A percentile compares a stretch with the other conserved stretches of the same genome.
These are phyloP conservation scores for Callipepla squamata DNA, from an alignment of 2,113 vertebrate genomes.

Conservation along the genomic window DNA sequence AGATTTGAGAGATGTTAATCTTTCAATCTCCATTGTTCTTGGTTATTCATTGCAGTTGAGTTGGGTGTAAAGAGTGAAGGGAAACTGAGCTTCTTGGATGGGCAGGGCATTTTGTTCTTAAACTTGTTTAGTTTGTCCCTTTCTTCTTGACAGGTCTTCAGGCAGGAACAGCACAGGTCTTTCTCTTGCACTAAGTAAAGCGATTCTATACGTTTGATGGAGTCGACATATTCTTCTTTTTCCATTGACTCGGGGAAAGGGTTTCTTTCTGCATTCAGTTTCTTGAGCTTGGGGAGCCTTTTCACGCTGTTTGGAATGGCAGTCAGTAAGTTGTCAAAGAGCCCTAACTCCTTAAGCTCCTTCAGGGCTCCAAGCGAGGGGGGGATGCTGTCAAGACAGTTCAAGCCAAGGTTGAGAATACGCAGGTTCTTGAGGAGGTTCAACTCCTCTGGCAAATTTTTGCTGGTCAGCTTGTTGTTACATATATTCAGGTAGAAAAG, in stretches of 20 bases:
- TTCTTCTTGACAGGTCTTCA: conserved; percentile 76
- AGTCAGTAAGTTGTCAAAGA: conserved; percentile 89
- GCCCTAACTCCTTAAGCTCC: conserved; percentile 84
- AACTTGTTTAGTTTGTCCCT: conserved; percentile 72
- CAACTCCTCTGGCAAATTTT: conserved; percentile 81
- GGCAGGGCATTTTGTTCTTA: background rate
- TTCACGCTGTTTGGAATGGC: conserved; percentile 79
- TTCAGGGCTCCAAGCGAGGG: conserved; percentile 77
- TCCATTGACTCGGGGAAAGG: conserved; percentile 72
- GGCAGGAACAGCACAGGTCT: conserved; percentile 83
- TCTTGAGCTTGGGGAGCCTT: conserved; percentile 82
- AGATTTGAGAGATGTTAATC: background rate
- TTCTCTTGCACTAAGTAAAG: conserved; percentile 83
- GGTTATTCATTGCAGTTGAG: conserved; percentile 82
- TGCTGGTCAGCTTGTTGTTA: conserved; percentile 87
- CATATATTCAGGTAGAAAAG: conserved; percentile 89
- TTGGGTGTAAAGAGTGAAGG: conserved; percentile 84
- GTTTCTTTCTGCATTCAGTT: conserved; percentile 85
- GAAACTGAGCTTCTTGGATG: conserved; percentile 71
- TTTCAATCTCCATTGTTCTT: conserved; percentile 84
- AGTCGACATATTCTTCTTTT: background rate
- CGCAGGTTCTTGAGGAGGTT: conserved; percentile 82
- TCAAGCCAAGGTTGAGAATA: conserved; percentile 90
- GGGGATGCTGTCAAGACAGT: conserved; percentile 85
- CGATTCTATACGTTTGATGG: conserved; percentile 61